Base-by-base conservation (phyloP, 2,888 invertebrate genomes). In the Congeria kusceri region DNA sequence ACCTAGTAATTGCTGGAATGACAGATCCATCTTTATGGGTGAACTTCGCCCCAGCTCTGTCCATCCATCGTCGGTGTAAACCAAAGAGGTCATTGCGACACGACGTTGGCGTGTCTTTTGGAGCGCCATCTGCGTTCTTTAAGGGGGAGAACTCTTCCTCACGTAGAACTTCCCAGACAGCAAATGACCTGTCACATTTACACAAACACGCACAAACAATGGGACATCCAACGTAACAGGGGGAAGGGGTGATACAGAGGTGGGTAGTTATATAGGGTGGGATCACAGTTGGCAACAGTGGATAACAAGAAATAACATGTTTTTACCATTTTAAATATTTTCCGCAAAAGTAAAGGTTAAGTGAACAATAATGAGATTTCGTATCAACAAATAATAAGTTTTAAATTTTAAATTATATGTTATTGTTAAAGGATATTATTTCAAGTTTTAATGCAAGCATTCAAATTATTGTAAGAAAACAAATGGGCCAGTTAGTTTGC, bases 101-200 rank as follows among this genome's bases (percentile, higher is more conserved):
- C 0, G 99, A 98, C 0, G 96, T 96, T 0, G 99, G 97, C 74
- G 98, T 98, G 94, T 99, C 99, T 91, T 97, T 97, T 49, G 96
- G 96, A 0, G 95, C 96, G 0, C 95, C 95, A 92, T 99, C 97
- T 0, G 97, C 95, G 94, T 99, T 99, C 92, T 99, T 99, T 84
- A 99, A 94, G 0, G 99, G 98, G 87, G 99, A 98, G 93, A 99
- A 99, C 93, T 99, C 99, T 77, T 97, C 96, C 86, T 97, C 96
- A 59, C 99, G 95, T 0, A 96, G 97, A 94, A 99, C 98, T 77
- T 93, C 93, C 96, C 98, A 97, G 7, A 97, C 97, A 15, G 97
- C 97, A 91, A 99, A 92, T 68, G 88, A 90, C 85, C 92, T 92
- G 90, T 89, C 88, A 84, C 89, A 89, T 89, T 89, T 84, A 85